Base-by-base conservation (phyloP, 2,888 invertebrate genomes). In the Euphydryas editha region DNA sequence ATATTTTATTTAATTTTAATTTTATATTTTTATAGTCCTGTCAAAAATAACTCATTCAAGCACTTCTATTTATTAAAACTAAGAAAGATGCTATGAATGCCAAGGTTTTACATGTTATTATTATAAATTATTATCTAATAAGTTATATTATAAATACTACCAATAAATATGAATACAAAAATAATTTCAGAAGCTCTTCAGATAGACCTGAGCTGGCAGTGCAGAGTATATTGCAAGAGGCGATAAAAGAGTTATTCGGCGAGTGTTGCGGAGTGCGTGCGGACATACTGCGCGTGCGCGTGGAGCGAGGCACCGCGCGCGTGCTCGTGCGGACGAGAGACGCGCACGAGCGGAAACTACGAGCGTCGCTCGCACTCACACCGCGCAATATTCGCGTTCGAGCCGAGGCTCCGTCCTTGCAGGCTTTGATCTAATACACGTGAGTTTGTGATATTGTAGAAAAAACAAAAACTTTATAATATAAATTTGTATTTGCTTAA, bases 271-370 rank as follows among this genome's bases (percentile, higher is more conserved):
- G 74, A 24, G 71, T 79, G 68, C 71, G 62, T 2, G 77, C 72
- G 8, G 86, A 84, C 78, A 79, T 87, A 73, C 75, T 87, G 67
- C 71, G 72, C 0, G 75, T 66, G 69, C 72, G 65, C 30, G 51
- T 49, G 36, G 70, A 21, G 71, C 63, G 8, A 6, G 72, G 67
- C 17, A 58, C 65, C 30, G 71, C 66, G 44, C 67, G 68, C 44
- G 74, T 69, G 30, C 86, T 95, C 51, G 71, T 95, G 69, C 91
- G 95, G 69, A 94, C 95, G 54, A 87, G 92, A 6, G 84, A 86
- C 6, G 79, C 15, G 0, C 61, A 71, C n/a, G 67, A 73, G 62
- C 72, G 77, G 15, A 74, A 72, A 18, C 64, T 78, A 66, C 73
- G 78, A 17, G 80, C 81, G 0, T 81, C 81, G 42, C 75, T 83